Evolutionary conservation across 2,888 invertebrate genomes (phyloP).

Genomic region (Drosophila ezoana): DNA sequence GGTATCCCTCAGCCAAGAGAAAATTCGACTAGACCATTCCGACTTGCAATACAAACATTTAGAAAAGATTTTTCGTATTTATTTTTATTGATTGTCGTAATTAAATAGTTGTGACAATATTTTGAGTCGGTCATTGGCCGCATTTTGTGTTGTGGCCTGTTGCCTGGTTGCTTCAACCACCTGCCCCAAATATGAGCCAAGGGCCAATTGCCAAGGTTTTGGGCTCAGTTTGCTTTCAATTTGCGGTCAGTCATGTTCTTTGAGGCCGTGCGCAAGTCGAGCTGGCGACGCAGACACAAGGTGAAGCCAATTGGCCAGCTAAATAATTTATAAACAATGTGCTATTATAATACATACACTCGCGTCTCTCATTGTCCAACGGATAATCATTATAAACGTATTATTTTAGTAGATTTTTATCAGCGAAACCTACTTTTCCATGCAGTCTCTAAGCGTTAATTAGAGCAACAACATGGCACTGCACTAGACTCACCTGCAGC

Average conservation of each 20-base stretch:
- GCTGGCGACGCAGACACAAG: slow-evolving; percentile 55
- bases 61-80: background rate
- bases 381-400: background rate
- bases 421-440: background rate
- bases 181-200: slow-evolving; percentile 29
- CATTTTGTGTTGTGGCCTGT: slow-evolving; percentile 69
- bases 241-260: slow-evolving; percentile 72
- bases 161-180: slow-evolving; percentile 64
- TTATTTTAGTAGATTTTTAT: background rate
- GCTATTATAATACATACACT: background rate
- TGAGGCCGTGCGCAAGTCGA: slow-evolving; percentile 48
- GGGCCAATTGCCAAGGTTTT: slow-evolving; percentile 22
- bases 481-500: slow-evolving; percentile 15
- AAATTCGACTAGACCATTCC: background rate
- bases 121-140: slow-evolving; percentile 33
- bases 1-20: background rate
- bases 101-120: slow-evolving; percentile 30
- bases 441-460: slow-evolving; percentile 30
- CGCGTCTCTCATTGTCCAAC: background rate
- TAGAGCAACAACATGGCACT: slow-evolving; percentile 30
- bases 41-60: background rate
- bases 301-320: slow-evolving; percentile 38
- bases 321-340: slow-evolving; percentile 10
- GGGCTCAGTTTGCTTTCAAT: slow-evolving; percentile 62
- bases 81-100: slow-evolving; percentile 51